Evolutionary conservation across 2,797 vertebrate genomes (phyloP), one percentile per base, ranked within the genome.

Genomic region (Bradypodion ventrale): DNA sequence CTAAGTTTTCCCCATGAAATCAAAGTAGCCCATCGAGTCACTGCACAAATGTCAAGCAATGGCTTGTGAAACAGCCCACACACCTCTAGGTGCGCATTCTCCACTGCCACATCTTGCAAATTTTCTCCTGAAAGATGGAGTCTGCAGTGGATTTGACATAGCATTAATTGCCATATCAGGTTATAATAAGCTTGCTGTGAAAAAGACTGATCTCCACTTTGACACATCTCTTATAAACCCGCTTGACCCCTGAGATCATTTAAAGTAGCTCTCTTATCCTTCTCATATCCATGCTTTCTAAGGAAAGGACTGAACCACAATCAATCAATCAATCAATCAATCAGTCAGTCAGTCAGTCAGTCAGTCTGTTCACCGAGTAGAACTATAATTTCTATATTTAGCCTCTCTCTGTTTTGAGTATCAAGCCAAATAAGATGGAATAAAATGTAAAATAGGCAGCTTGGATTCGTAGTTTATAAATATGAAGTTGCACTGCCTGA

Each of bases 151-250:
- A n/a, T 84, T 13, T 63, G 83, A 72, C 76, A 40, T 3, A 68
- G 69, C 60, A 75, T 75, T 65, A 77, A 80, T 75, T 52, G 77
- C 19, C 27, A 3, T 74, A 44, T 52, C 83, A 80, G 65, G 19
- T 73, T 65, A 40, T 66, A 40, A 74, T 32, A 73, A 3, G 44
- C 56, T 65, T 40, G 44, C 32, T 32, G 44, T 32, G 44, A 77
- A 37, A 74, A 56, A 21, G 23, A 60, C 23, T 60, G 49, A 66
- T 23, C n/a, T 59, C 52, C 3, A 8, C 44, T 40, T 2, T 10
- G 52, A 60, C 10, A 23, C 12, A 42, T n/a, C n/a, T 83, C 15
- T 75, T 62, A 10, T 3, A 3, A 4, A 83, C 3, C 42, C 9
- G n/a, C 12, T 65, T 44, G 63, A 49, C 59, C 12, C 73, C 59